A percentile compares a stretch with the other conserved stretches of the same genome.
Conservation (phyloP, 2,888 invertebrate genomes). For the Cosmorhoe ocellata region DNA sequence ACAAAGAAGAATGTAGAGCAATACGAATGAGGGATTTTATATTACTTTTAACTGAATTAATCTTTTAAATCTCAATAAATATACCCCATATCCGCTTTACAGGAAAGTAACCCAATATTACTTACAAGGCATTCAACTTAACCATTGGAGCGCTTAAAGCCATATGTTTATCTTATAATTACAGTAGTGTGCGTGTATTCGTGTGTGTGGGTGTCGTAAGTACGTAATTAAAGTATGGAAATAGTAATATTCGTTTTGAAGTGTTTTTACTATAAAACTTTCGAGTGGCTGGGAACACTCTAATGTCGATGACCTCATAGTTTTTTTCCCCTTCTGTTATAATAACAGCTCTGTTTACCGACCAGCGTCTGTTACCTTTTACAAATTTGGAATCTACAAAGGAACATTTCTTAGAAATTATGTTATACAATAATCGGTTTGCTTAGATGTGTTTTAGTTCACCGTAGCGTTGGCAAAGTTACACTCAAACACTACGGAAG, state of each 20-base stretch:
- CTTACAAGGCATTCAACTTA: slow-evolving; percentile 44
- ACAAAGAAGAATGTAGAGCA: too few species aligned
- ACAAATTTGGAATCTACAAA: slow-evolving; percentile 45
- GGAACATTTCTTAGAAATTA: slow-evolving; percentile 43
- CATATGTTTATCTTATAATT: slow-evolving; percentile 75
- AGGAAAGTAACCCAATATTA: slow-evolving; percentile 65
- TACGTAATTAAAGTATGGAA: slow-evolving; percentile 79
- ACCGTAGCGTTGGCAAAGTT: too few species aligned
- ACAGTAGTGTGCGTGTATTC: slow-evolving; percentile 46
- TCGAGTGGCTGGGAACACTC: slow-evolving; percentile 77
- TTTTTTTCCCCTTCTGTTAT: slow-evolving; percentile 68
- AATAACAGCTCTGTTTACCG: slow-evolving; percentile 72
- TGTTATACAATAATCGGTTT: slow-evolving; percentile 22
- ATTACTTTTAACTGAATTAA: too few species aligned
- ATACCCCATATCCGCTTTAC: slow-evolving; percentile 27
- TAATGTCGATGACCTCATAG: slow-evolving; percentile 64
- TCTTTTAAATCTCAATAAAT: slow-evolving; percentile 11
- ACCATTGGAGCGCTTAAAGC: slow-evolving; percentile 56
- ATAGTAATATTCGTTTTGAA: slow-evolving; percentile 81
- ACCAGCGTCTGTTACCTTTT: slow-evolving; percentile 62
- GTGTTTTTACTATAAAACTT: slow-evolving; percentile 80
- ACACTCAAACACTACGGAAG: too few species aligned
- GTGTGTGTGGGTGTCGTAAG: slow-evolving; percentile 62
- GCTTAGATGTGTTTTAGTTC: slow-evolving; percentile 18
- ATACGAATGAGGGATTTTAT: too few species aligned